Conservation (phyloP, 1,140 invertebrate species). For the Dufourea novaeangliae region DNA sequence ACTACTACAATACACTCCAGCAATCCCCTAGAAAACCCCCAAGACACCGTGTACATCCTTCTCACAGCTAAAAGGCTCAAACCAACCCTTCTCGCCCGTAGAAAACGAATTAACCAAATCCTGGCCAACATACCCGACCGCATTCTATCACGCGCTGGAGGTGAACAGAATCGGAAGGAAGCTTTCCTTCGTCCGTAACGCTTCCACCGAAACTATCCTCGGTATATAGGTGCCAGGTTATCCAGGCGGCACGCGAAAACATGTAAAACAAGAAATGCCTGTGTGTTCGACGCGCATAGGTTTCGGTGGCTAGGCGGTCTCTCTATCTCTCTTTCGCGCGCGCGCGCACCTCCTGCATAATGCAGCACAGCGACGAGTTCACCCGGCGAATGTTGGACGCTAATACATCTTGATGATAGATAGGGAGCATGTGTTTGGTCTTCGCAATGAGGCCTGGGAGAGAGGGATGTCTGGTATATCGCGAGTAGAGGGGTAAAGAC, state of each 20-base stretch:
- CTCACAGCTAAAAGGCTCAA: no score
- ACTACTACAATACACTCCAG: no score
- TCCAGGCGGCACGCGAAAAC: constrained; percentile 16
- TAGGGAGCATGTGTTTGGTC: constrained; percentile 80
- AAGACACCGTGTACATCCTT: no score
- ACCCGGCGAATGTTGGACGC: constrained; percentile 79
- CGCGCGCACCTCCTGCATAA: constrained; percentile 75
- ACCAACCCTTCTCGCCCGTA: no score
- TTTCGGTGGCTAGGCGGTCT: constrained; percentile 39
- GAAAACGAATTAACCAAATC: no score
- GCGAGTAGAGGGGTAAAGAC: no score
- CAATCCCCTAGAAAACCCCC: no score
- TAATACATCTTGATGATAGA: constrained; percentile 82
- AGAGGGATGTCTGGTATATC: constrained; percentile 66
- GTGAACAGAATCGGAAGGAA: not conserved
- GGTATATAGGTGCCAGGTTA: not conserved
- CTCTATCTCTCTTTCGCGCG: no score
- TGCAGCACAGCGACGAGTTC: constrained; percentile 78
- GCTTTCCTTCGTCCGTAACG: no score
- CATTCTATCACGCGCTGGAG: not conserved
- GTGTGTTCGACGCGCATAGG: constrained; percentile 12
- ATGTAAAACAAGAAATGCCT: constrained; percentile 53
- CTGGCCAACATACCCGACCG: not conserved
- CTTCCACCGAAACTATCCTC: not conserved
- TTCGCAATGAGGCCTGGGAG: constrained; percentile 78